Evolutionary conservation across 2,113 vertebrate genomes (phyloP).

Genomic region (Onychostoma macrolepis): DNA sequence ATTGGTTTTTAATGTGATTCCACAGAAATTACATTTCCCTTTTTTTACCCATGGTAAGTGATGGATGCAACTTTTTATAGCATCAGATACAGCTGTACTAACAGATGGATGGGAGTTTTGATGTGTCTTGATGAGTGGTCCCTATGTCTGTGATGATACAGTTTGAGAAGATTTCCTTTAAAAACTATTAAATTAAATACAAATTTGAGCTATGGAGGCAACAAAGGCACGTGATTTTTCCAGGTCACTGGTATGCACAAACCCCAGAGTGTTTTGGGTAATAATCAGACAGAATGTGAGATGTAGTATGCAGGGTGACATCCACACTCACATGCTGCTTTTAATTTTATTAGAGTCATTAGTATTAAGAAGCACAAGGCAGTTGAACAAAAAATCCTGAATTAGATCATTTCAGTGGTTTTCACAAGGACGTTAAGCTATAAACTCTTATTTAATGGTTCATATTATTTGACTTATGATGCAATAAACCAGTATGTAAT

Average conservation of each 20-base stretch:
- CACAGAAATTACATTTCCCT: background rate
- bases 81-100: background rate
- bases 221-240: background rate
- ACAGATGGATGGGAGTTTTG: slow-evolving; percentile 10
- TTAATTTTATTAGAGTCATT: background rate
- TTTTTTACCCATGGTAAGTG: background rate
- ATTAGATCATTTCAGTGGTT: background rate
- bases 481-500: background rate
- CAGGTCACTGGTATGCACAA: background rate
- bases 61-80: slow-evolving; percentile 13
- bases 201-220: background rate
- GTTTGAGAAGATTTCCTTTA: background rate
- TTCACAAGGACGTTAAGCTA: background rate
- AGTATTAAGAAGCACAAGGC: background rate
- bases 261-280: background rate
- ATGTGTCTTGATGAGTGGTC: background rate
- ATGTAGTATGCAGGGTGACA: background rate
- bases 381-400: background rate
- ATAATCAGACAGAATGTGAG: background rate
- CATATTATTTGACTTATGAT: slow-evolving; percentile 17
- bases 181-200: background rate
- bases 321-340: background rate
- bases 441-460: background rate
- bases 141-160: background rate
- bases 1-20: background rate